Base-by-base conservation (phyloP, 2,113 vertebrate species). In the Triplophysa rosa region DNA sequence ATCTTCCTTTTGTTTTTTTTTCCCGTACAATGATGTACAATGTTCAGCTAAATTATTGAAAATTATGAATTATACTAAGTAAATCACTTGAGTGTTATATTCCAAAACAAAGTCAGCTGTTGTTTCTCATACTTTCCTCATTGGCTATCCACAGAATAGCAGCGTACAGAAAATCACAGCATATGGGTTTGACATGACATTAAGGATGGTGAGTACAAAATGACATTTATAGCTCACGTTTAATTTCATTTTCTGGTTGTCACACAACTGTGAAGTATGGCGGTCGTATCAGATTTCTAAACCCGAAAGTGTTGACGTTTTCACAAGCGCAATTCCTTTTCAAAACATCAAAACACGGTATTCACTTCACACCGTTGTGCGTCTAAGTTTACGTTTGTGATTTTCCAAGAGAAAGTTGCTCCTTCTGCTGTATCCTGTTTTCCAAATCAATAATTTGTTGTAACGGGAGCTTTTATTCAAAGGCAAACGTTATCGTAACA, bases 381-480 rank as follows among this genome's bases (percentile, higher is more conserved):
- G 6, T 59, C 19, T 26, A 47, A 13, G 64, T 29, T 59, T 49
- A 29, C 26, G 11, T 61, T 67, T 67, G 11, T 11, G 29, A 64
- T 16, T 56, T 58, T 81, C 33, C 63, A 79, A 26, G 42, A 69
- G 63, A 66, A 12, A 24, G 37, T 64, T 73, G 82, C 58, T 62
- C 54, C 75, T 16, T 66, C 73, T 58, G 56, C n/a, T 78, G 58
- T 77, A 86, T 87, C 76, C 81, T 80, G 56, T 83, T 88, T 87
- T 69, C 29, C 17, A 82, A 71, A 84, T 88, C 76, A 86, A 83
- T 91, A 86, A 91, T 90, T 88, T 82, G 84, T 85, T 80, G 89
- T 88, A 77, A 85, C 73, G 42, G 84, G 63, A 87, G 84, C 83
- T 77, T 80, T 82, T 84, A 88, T 88, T 84, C 83, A 82, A 78